Evolutionary conservation across 2,888 invertebrate genomes (phyloP), one percentile per base, ranked within the genome.

Genomic region (Eupithecia abbreviata): DNA sequence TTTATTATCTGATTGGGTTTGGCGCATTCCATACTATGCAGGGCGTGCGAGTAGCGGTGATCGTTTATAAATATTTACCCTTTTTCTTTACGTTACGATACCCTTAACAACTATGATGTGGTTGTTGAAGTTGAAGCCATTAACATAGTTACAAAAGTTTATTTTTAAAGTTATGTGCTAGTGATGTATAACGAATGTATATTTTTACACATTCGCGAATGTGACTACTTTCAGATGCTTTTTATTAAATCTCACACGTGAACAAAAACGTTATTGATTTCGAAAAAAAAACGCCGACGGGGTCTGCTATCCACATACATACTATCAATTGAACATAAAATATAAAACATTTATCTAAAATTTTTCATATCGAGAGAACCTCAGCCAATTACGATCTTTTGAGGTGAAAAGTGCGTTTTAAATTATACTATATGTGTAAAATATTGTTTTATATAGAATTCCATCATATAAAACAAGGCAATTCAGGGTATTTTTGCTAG

Each of bases 1-100:
- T 51, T 58, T 58, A 58, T 58, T 58, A 9, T 18, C 55, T 58
- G 18, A 58, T 58, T 18, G 55, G 55, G 55, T 18, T n/a, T 18
- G 45, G n/a, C n/a, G n/a, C 47, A 47, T 69, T 69, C 12, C 43
- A 68, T 45, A 43, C 47, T 49, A 69, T 47, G 30, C 69, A 69
- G 68, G 12, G 10, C 12, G 68, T 47, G 18, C 67, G 6, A 67
- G 18, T 68, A 45, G n/a, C 42, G 15, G 15, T 5, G 15, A 65
- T 41, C 2, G 41, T 58, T 9, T 9, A n/a, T 10, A 62, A 58
- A 58, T 30, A 62, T 10, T 18, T 58, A 58, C 18, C 18, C n/a
- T 18, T 18, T 58, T 58, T 58, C 3, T 18, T 62, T 62, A 62
- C 18, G 0, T 30, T 12, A 62, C 58, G 18, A 18, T 10, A 18